These are phyloP conservation scores for Parambassis ranga DNA, from an alignment of 2,797 vertebrate species.

Conservation along the genomic window DNA sequence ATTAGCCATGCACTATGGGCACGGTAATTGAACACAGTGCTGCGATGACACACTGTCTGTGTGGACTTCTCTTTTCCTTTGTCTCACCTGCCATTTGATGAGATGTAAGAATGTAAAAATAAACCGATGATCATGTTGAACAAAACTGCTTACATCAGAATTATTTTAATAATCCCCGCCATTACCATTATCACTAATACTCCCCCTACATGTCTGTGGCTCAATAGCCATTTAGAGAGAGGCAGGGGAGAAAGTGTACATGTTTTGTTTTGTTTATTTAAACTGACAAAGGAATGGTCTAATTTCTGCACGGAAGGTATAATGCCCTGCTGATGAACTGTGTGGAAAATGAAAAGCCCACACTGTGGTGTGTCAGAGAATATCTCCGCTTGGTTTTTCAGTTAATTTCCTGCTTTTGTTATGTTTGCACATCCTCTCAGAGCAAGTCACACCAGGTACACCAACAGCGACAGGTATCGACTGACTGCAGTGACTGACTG, in stretches of 20 bases:
- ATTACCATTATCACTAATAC: not conserved
- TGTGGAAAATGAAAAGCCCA: conserved; percentile 12
- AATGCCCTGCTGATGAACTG: conserved; percentile 12
- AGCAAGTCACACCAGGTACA: conserved; percentile 29
- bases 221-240: conserved; percentile 3
- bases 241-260: not conserved
- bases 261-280: not conserved
- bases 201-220: not conserved
- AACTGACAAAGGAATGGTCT: not conserved
- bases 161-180: not conserved
- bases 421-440: conserved; percentile 44
- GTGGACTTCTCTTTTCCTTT: conserved; percentile 43
- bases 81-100: conserved; percentile 36
- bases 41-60: conserved; percentile 39
- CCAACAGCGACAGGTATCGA: conserved; percentile 45
- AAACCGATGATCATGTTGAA: conserved; percentile 22
- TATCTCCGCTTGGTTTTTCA: conserved; percentile 25
- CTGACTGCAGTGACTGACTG: conserved; percentile 52
- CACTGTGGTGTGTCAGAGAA: conserved; percentile 9
- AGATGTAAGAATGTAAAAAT: conserved; percentile 21
- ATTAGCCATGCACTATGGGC: conserved; percentile 54
- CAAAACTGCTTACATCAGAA: conserved; percentile 19
- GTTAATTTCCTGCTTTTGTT: conserved; percentile 52
- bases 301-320: conserved; percentile 5
- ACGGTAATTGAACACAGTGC: conserved; percentile 59